phyloP scores from a whole-genome alignment of 1,140 invertebrate species.

The Polypedilum pembai region DNA sequence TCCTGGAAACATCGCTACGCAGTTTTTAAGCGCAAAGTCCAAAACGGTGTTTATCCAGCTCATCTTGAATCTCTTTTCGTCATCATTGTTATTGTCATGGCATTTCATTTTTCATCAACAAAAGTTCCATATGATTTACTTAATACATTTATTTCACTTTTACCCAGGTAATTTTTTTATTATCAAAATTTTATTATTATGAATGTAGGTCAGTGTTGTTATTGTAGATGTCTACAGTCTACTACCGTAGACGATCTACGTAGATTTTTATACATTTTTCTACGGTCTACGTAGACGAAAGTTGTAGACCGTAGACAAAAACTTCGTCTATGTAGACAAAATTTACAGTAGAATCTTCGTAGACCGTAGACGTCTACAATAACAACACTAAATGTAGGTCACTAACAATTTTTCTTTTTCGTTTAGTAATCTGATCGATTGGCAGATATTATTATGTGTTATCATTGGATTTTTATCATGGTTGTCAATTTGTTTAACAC shows the following conservation, averaged over 20 bases:
- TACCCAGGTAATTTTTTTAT: conserved; percentile 52
- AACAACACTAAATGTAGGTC: too few relatives aligned
- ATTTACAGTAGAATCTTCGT: too few relatives aligned
- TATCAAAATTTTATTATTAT: conserved; percentile 29
- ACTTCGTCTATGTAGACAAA: too few relatives aligned
- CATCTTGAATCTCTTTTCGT: conserved; percentile 80
- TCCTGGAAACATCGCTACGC: conserved; percentile 90
- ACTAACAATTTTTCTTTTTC: conserved; percentile 22
- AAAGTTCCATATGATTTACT: conserved; percentile 69
- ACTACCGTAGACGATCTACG: too few relatives aligned
- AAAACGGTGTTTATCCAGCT: conserved; percentile 91
- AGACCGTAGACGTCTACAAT: too few relatives aligned
- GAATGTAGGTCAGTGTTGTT: too few relatives aligned
- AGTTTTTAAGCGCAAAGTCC: conserved; percentile 88
- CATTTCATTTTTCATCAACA: conserved; percentile 66
- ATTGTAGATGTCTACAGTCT: too few relatives aligned
- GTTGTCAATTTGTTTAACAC: conserved; percentile 69
- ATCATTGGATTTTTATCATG: conserved; percentile 67
- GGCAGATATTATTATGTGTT: conserved; percentile 65
- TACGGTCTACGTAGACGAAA: too few relatives aligned
- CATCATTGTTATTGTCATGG: conserved; percentile 67
- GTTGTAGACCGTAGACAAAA: too few relatives aligned
- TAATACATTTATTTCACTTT: conserved; percentile 51
- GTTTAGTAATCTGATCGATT: conserved; percentile 55
- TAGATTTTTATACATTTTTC: too few relatives aligned